A percentile compares a stretch with the other conserved stretches of the same genome.
phyloP scores from a whole-genome alignment of 2,113 vertebrate species.

The Syngnathus scovelli region DNA sequence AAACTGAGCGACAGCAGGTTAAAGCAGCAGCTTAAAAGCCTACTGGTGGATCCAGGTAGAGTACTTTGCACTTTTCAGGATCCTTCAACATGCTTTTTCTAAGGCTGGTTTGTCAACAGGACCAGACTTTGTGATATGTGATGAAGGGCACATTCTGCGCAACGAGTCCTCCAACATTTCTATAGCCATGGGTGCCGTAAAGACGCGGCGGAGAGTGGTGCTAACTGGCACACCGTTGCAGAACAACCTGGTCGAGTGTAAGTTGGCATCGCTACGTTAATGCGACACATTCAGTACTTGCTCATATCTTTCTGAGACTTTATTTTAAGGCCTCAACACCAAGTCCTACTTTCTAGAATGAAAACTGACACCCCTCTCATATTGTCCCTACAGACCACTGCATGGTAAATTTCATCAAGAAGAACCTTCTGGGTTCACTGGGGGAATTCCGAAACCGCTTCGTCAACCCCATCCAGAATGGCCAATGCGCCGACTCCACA shows the following conservation, averaged over 20 bases:
- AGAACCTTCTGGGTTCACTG: constrained; percentile 89
- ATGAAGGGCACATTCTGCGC: constrained; percentile 92
- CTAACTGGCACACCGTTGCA: constrained; percentile 94
- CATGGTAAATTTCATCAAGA: constrained; percentile 98
- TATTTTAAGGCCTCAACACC: too few relatives aligned
- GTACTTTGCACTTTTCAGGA: background rate
- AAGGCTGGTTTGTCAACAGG: constrained; percentile 61
- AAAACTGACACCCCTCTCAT: background rate
- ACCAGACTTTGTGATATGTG: constrained; percentile 92
- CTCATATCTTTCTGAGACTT: too few relatives aligned
- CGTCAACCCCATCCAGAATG: constrained; percentile 96
- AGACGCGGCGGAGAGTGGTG: constrained; percentile 84
- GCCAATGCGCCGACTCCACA: constrained; percentile 95
- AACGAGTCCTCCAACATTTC: constrained; percentile 86
- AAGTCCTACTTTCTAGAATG: background rate
- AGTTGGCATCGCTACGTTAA: constrained; percentile 41
- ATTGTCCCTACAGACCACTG: constrained; percentile 79
- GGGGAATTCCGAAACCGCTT: constrained; percentile 94
- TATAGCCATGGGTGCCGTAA: constrained; percentile 86
- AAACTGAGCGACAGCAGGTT: constrained; percentile 73
- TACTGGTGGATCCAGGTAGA: constrained; percentile 87
- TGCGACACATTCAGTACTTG: too few relatives aligned
- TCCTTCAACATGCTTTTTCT: background rate
- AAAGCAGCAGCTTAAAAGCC: constrained; percentile 76
- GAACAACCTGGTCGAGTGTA: constrained; percentile 94